phyloP scores from a whole-genome alignment of 2,888 invertebrate genomes.

The Drosophila neutralis region DNA sequence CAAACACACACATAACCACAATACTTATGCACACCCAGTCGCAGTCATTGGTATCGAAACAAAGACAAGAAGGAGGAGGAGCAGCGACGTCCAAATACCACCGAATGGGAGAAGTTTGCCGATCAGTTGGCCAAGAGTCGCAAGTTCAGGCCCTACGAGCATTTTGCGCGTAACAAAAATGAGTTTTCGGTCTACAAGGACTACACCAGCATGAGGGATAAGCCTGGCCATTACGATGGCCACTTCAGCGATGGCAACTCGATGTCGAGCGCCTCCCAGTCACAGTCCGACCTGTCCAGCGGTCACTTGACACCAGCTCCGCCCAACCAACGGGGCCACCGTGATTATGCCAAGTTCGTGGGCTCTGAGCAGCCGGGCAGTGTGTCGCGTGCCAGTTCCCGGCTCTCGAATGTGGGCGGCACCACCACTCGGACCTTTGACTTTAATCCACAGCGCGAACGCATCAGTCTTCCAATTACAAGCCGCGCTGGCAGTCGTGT shows the following conservation, averaged over 20 bases:
- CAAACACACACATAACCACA: conserved; percentile 12
- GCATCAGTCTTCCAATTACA: conserved; percentile 55
- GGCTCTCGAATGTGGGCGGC: conserved; percentile 59
- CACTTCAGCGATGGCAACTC: conserved; percentile 70
- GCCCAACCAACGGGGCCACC: conserved; percentile 51
- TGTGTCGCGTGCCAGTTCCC: conserved; percentile 66
- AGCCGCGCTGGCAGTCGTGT: conserved; percentile 36
- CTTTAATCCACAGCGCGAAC: conserved; percentile 75
- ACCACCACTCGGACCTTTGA: conserved; percentile 68
- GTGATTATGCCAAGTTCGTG: conserved; percentile 73
- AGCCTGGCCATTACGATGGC: conserved; percentile 66
- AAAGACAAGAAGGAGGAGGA: conserved; percentile 27
- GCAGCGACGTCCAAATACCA: conserved; percentile 70
- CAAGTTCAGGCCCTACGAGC: conserved; percentile 81
- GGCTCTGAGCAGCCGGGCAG: conserved; percentile 63
- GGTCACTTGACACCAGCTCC: conserved; percentile 66
- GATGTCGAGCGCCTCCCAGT: conserved; percentile 64
- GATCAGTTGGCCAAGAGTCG: conserved; percentile 79
- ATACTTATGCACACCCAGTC: conserved; percentile 30
- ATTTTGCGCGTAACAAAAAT: conserved; percentile 65
- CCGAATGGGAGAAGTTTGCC: conserved; percentile 83
- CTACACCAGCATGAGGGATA: conserved; percentile 65
- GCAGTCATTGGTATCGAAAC: conserved; percentile 33
- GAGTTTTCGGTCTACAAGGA: conserved; percentile 72
- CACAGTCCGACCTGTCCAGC: conserved; percentile 71